Evolutionary conservation across 2,888 invertebrate genomes (phyloP), one percentile per base, ranked within the genome.

Genomic region (Linnaemya vulpina): DNA sequence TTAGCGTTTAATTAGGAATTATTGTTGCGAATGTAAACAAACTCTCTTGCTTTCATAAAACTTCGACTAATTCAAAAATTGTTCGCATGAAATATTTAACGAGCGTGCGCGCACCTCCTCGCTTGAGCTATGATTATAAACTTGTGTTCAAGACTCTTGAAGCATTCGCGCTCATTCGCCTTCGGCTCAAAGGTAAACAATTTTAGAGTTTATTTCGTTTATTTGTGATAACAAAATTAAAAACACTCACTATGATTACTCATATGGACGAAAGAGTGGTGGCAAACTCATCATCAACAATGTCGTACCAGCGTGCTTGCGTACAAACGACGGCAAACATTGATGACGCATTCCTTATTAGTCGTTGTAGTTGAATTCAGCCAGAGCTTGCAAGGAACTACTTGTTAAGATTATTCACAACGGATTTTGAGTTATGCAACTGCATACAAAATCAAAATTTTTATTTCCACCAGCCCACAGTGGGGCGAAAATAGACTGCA

Each of bases 81-180:
- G 15, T 49, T 51, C 55, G 15, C 15, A 70, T 77, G 43, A 51
- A 43, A 25, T 9, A 46, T 77, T n/a, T 67, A 80, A 76, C 55
- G 84, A 81, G 81, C 68, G 55, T 84, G 84, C 84, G 84, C 84
- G 43, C 73, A 84, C 77, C 70, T 81, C 81, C 58, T 81, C 8
- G 15, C 77, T 43, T 51, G 43, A 25, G 25, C n/a, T 78, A 74
- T 74, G 68, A 74, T 77, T 38, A 76, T 40, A 7, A 84, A 78
- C 67, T 77, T 81, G 51, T 84, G 81, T 65, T 25, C 30, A 51
- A 49, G 76, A 62, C 53, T 25, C 17, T 13, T 62, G 7, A 62
- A 22, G 11, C 76, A 43, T 43, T 40, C 49, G 68, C 40, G 43
- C 74, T 78, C 77, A 78, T 35, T 70, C 81, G 76, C 49, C 40